Evolutionary conservation across 2,797 vertebrate species (phyloP), one percentile per base, ranked within the genome.

Genomic region (Taenioides sp.): DNA sequence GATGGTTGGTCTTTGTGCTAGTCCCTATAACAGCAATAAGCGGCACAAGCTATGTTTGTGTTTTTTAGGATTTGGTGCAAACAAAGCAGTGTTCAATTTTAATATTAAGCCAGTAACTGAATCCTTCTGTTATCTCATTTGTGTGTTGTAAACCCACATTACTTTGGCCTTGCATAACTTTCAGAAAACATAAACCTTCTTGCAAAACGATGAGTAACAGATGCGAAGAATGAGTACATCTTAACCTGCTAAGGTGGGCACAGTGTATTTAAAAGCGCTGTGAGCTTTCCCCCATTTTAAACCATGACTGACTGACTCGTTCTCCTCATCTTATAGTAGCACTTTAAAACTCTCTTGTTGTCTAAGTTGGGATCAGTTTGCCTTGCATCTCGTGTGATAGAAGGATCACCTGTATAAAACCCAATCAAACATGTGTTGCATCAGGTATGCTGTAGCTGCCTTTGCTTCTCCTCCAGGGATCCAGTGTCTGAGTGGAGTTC

Each of bases 281-380:
- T 0, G 27, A 1, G 49, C 47, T 70, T 74, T 5, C 74, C 49
- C 52, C 28, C 67, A 22, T 54, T 16, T 18, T 55, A 17, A 5
- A 16, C 49, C 18, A 67, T 25, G 61, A 79, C 75, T 77, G 27
- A 64, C 72, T 75, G 79, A 80, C 76, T 88, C 80, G 77, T 78
- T 63, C 60, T 34, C 61, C 1, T 78, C 75, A 69, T 80, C 1
- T 66, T 72, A 47, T 68, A 69, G 68, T 72, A 62, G 27, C 69
- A 66, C 71, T 87, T 55, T 34, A 73, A 72, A 47, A 77, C 80
- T 70, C 2, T 50, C 65, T 67, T 6, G 77, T 83, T 87, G 81
- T 81, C 79, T 69, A 84, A 84, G 84, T 72, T 74, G 1, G 37
- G 65, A 87, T 90, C 80, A 77, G 82, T 75, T 74, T 80, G 77